These are phyloP conservation scores for Scartelaos histophorus DNA, from an alignment of 2,113 vertebrate genomes.

Conservation along the genomic window DNA sequence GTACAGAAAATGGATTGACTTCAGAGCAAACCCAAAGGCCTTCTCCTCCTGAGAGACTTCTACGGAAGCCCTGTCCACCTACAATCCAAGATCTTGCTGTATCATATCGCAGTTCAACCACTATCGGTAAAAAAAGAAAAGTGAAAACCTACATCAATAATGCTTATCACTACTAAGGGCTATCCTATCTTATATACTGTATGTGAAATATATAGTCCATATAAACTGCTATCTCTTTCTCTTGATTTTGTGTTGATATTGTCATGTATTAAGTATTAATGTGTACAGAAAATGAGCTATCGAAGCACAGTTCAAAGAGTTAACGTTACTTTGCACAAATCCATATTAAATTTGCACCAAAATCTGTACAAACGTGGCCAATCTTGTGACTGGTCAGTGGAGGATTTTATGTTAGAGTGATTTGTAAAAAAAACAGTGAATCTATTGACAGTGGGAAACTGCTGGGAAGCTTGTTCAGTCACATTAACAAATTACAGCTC, in stretches of 20 bases:
- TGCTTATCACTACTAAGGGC: constrained; percentile 82
- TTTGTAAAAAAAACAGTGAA: constrained; percentile 14
- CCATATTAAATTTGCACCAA: constrained; percentile 69
- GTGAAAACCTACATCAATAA: constrained; percentile 75
- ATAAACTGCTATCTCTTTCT: constrained; percentile 76
- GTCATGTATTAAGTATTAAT: constrained; percentile 76
- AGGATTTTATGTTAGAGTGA: constrained; percentile 27
- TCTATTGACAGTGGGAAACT: constrained; percentile 22
- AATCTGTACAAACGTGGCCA: constrained; percentile 55
- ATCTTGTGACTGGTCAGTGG: constrained; percentile 46
- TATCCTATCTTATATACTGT: constrained; percentile 79
- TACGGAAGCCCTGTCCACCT: constrained; percentile 58
- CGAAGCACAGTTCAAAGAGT: constrained; percentile 71
- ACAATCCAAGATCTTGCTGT: constrained; percentile 69
- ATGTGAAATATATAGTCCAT: constrained; percentile 80
- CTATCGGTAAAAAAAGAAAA: constrained; percentile 38
- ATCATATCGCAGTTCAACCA: constrained; percentile 72
- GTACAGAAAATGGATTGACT: constrained; percentile 63
- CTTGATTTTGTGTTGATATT: constrained; percentile 79
- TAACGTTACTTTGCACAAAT: constrained; percentile 74
- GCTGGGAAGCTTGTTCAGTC: constrained; percentile 44
- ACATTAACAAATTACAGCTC: constrained; percentile 35
- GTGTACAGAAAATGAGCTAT: constrained; percentile 70
- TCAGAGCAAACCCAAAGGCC: constrained; percentile 44
- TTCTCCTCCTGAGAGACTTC: constrained; percentile 48